These are phyloP conservation scores for Pachliopta kotzebuea DNA, from an alignment of 2,888 invertebrate genomes.

Conservation along the genomic window DNA sequence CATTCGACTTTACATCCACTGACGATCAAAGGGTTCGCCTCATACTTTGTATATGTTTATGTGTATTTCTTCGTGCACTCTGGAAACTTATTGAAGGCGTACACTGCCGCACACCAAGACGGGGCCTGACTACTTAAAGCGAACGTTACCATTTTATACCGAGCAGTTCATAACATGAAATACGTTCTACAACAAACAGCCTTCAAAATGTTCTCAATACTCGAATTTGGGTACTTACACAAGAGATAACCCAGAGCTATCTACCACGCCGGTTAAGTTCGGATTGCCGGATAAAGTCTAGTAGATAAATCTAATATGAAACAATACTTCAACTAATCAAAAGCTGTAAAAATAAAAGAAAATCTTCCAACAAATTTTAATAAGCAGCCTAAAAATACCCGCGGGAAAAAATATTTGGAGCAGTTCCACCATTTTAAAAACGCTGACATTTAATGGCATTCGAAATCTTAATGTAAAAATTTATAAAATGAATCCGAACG, in stretches of 20 bases:
- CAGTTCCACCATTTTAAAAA: conserved; percentile 19
- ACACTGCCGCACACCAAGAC: conserved; percentile 16
- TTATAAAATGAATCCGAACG: conserved; percentile 23
- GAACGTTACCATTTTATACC: background rate
- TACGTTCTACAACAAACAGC: too few species aligned
- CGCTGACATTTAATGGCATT: conserved; percentile 21
- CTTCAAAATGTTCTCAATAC: too few species aligned
- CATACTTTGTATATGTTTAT: conserved; percentile 4
- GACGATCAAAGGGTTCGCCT: conserved; percentile 29
- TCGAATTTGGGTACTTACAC: too few species aligned
- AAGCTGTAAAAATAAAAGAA: background rate
- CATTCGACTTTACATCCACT: conserved; percentile 30
- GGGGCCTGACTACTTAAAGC: conserved; percentile 1
- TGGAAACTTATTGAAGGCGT: conserved; percentile 24
- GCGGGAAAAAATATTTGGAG: conserved; percentile 9
- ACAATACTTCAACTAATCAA: background rate
- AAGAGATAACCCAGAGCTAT: background rate
- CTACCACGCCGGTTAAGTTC: too few species aligned
- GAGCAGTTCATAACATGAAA: too few species aligned
- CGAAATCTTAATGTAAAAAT: conserved; percentile 26
- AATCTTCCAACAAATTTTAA: conserved; percentile 15
- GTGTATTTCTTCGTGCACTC: conserved; percentile 27
- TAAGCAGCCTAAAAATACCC: conserved; percentile 17
- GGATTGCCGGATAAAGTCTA: too few species aligned
- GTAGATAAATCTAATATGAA: background rate